These are phyloP conservation scores for Ptiloglossa arizonensis DNA, from an alignment of 1,140 invertebrate genomes.

Conservation along the genomic window DNA sequence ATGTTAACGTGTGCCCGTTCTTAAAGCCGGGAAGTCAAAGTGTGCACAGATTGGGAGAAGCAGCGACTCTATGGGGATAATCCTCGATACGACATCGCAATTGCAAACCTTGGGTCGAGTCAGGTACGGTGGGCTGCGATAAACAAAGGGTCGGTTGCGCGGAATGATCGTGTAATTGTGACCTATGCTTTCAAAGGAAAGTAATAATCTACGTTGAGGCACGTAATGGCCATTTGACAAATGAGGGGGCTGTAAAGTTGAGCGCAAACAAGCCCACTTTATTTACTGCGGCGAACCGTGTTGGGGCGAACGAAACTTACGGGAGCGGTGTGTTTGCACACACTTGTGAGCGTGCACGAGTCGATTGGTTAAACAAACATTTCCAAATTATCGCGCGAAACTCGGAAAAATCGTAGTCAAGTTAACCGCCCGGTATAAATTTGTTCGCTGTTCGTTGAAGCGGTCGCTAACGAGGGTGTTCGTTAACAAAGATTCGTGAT, in stretches of 20 bases:
- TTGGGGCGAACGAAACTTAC: background rate
- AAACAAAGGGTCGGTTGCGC: background rate
- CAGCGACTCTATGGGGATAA: too few relatives aligned
- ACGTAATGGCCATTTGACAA: background rate
- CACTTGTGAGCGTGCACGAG: too few relatives aligned
- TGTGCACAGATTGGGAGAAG: background rate
- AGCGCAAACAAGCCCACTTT: background rate
- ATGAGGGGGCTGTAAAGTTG: background rate
- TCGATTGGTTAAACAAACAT: too few relatives aligned
- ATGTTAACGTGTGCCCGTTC: too few relatives aligned
- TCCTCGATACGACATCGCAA: background rate
- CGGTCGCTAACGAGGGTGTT: too few relatives aligned
- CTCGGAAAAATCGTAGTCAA: too few relatives aligned
- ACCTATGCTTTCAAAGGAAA: background rate
- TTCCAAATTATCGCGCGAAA: too few relatives aligned
- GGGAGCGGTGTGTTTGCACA: too few relatives aligned
- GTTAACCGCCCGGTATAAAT: too few relatives aligned
- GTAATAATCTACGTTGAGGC: slow-evolving; percentile 12
- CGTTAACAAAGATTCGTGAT: too few relatives aligned
- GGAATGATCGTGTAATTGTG: background rate
- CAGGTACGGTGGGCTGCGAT: background rate
- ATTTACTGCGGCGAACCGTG: background rate
- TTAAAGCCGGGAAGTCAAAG: background rate
- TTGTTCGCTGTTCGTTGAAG: too few relatives aligned
- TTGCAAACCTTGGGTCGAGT: too few relatives aligned